Percentiles rank a stretch among this genome's conserved stretches.
phyloP scores from a whole-genome alignment of 2,888 invertebrate genomes.

The Tetheella fluctuosa region DNA sequence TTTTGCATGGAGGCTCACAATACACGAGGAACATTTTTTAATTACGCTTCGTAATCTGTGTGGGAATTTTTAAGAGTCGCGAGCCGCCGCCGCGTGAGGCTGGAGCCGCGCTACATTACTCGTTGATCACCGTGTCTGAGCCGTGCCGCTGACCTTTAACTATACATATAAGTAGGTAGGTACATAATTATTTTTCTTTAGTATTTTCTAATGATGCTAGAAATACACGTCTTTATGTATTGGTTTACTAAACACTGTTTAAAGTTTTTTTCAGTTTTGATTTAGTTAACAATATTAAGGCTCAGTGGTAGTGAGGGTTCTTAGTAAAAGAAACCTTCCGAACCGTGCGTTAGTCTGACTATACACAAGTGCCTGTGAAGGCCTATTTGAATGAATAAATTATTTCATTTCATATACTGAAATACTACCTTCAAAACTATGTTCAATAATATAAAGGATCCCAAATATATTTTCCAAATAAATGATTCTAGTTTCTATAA shows the following conservation, averaged over 20 bases:
- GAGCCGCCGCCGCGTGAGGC: neutral
- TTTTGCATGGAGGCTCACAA: neutral
- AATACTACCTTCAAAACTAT: too few species aligned
- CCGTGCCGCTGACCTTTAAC: neutral
- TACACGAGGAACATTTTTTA: neutral
- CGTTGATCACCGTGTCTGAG: slow-evolving; percentile 5
- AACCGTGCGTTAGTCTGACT: too few species aligned
- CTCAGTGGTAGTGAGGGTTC: too few species aligned
- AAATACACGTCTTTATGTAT: too few species aligned
- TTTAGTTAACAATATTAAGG: neutral
- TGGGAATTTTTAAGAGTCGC: neutral
- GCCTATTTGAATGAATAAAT: too few species aligned
- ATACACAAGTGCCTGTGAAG: too few species aligned
- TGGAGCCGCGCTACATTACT: neutral
- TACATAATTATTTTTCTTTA: neutral
- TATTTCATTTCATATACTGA: too few species aligned
- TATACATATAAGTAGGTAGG: too few species aligned
- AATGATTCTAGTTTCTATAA: too few species aligned
- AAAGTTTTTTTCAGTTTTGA: neutral
- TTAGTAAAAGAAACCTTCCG: too few species aligned
- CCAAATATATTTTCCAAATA: too few species aligned
- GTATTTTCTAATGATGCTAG: neutral
- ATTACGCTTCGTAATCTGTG: slow-evolving; percentile 3
- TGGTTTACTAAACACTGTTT: neutral
- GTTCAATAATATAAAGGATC: too few species aligned